Base-by-base conservation (phyloP, 2,888 invertebrate species). In the Acrobasis suavella region DNA sequence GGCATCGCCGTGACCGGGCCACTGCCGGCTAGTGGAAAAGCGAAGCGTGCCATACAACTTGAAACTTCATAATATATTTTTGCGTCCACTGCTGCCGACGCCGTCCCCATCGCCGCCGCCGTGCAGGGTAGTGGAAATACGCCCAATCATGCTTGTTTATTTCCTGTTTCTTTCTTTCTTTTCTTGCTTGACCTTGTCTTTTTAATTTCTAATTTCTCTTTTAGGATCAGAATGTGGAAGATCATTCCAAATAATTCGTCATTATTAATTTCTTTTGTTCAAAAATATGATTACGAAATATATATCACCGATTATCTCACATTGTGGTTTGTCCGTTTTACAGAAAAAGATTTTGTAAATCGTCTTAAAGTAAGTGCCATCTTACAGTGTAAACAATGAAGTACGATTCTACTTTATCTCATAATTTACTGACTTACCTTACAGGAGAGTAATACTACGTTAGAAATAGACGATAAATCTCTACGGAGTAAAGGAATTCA, bases 391-490 rank as follows among this genome's bases (percentile, higher is more conserved):
- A 46, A 46, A 46, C 46, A 46, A 14, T n/a, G 14, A 14, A 46
- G n/a, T n/a, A n/a, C n/a, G 2, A 46, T 32, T 32, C 9, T 9
- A 22, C 17, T 17, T 51, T 22, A 16, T 51, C 3, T 52, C 1
- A 52, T 52, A 32, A 6, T 46, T n/a, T 12, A 12, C n/a, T 52
- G 15, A 15, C 37, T 16, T 17, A 22, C 7, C 8, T 80, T 79
- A 59, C 77, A 91, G 91, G 72, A 81, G 9, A 81, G 81, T 67
- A 91, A 90, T 65, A 72, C 70, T 38, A 74, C 74, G 3, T 64
- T 88, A 39, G 81, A 84, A 72, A 77, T 83, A 42, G 73, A 79
- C 50, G 75, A 78, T 38, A 65, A 74, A 38, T 78, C 79, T n/a
- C 72, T 85, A 22, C 15, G 85, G 7, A 65, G 78, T 58, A 81